Conservation (phyloP, 2,113 vertebrate species). For the Xiphias gladius region DNA sequence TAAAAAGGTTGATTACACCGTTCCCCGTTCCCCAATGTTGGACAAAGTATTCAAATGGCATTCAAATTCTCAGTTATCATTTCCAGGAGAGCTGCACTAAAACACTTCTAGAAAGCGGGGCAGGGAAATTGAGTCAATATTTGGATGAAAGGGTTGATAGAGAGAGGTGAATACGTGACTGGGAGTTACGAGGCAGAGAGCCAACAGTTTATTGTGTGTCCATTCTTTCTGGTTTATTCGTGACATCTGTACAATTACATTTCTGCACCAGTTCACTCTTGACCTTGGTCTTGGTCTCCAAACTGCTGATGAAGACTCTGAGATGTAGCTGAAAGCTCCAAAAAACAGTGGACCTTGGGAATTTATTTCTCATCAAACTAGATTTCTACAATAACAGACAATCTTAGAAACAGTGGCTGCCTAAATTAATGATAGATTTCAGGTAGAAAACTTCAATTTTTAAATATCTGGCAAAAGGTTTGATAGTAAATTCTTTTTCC, state of each 20-base stretch:
- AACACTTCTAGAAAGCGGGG: not conserved
- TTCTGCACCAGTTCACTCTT: not conserved
- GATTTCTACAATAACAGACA: not conserved
- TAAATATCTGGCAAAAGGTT: not conserved
- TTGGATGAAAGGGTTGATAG: slow-evolving; percentile 27
- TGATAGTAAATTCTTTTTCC: not conserved
- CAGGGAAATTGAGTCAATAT: slow-evolving; percentile 40
- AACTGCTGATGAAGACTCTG: not conserved
- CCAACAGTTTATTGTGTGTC: not conserved
- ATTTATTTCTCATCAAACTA: not conserved
- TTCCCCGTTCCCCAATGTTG: not conserved
- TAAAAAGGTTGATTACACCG: not conserved
- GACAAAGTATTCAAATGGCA: slow-evolving; percentile 19
- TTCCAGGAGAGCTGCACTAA: not conserved
- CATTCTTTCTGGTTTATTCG: not conserved
- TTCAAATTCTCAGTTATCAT: slow-evolving; percentile 1
- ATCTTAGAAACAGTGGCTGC: not conserved
- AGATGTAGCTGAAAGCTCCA: too few relatives aligned
- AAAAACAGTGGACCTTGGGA: not conserved
- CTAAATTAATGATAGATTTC: too few relatives aligned
- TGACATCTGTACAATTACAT: not conserved
- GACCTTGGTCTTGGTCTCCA: not conserved
- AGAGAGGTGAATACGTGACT: not conserved
- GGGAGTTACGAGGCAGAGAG: not conserved
- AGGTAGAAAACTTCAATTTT: too few relatives aligned